Conservation (phyloP, 2,797 vertebrate genomes). For the Cephalopachus bancanus region DNA sequence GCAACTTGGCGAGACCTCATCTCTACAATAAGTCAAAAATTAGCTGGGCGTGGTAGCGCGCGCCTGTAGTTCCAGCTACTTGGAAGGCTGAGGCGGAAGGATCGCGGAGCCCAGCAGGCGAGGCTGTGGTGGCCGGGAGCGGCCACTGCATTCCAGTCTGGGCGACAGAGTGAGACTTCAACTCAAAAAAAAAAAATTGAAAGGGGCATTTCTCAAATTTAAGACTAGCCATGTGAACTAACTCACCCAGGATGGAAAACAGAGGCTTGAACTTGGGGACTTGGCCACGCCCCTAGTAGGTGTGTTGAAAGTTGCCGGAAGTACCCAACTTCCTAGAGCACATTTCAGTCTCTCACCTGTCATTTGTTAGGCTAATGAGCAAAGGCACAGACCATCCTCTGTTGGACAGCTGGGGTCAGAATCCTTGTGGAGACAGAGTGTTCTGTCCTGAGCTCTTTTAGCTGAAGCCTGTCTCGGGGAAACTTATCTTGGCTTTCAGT, state of each 20-base stretch:
- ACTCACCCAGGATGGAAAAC: background rate
- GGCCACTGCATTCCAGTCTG: too few species aligned
- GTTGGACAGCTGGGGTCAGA: background rate
- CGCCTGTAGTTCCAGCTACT: too few species aligned
- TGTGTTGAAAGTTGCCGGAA: background rate
- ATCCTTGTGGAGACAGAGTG: background rate
- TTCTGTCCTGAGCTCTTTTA: slow-evolving; percentile 33
- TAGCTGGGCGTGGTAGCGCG: too few species aligned
- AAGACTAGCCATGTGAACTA: background rate
- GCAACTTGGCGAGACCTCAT: too few species aligned
- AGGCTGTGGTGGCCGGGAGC: too few species aligned
- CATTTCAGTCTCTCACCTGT: background rate
- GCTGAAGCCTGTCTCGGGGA: slow-evolving; percentile 8
- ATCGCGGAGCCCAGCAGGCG: too few species aligned
- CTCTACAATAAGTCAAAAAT: too few species aligned
- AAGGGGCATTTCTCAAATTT: background rate
- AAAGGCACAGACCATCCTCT: background rate
- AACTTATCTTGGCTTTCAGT: background rate
- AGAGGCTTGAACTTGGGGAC: background rate
- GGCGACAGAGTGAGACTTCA: too few species aligned
- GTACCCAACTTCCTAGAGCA: background rate
- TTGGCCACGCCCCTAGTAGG: background rate
- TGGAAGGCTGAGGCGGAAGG: too few species aligned
- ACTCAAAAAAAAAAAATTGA: background rate
- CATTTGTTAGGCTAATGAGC: background rate